phyloP scores from a whole-genome alignment of 2,797 vertebrate species.

The Prunella strophiata region DNA sequence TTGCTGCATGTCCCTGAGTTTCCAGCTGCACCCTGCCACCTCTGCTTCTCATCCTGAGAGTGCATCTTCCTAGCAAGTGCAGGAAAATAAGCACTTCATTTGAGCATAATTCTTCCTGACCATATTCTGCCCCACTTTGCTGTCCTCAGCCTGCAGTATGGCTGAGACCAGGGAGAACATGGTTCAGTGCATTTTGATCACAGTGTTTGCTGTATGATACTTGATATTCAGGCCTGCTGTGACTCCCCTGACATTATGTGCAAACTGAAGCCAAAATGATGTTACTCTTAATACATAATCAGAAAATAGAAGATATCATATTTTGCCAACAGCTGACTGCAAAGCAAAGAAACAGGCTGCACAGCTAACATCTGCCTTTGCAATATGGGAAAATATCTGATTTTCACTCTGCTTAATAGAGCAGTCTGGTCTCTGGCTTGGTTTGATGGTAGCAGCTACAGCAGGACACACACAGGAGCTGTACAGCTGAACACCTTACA shows the following conservation, averaged over 20 bases:
- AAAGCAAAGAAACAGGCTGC: not conserved
- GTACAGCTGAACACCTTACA: accelerated
- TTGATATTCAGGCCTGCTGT: not conserved
- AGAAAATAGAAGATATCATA: not conserved
- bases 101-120: not conserved
- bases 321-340: constrained; percentile 7
- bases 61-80: not conserved
- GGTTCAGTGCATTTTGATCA: not conserved
- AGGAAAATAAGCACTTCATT: not conserved
- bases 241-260: not conserved
- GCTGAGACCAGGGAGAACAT: not conserved
- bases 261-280: not conserved
- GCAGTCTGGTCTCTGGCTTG: not conserved
- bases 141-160: not conserved
- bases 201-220: not conserved
- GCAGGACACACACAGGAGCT: not conserved
- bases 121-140: not conserved
- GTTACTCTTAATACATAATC: not conserved
- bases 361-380: not conserved
- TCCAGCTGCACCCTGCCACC: not conserved
- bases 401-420: not conserved
- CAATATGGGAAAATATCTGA: not conserved
- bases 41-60: not conserved
- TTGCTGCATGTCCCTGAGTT: accelerated
- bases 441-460: not conserved